Conservation (phyloP, 2,113 vertebrate genomes). For the Myrmecophaga tridactyla region DNA sequence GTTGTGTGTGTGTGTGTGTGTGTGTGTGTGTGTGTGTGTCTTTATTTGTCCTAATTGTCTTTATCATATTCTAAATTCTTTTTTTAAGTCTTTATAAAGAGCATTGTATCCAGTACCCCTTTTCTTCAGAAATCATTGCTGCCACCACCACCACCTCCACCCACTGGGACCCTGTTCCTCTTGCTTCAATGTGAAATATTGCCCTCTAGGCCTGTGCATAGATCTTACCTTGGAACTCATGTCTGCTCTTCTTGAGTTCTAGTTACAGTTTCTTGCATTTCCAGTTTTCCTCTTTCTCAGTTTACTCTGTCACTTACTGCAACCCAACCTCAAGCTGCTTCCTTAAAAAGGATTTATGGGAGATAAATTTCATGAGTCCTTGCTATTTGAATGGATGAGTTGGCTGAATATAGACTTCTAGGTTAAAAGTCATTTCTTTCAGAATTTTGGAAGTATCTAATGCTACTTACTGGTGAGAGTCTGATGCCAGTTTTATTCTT, state of each 20-base stretch:
- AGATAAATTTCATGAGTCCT: not conserved
- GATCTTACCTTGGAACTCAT: not conserved
- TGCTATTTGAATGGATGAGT: not conserved
- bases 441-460: not conserved
- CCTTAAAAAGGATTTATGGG: slow-evolving; percentile 40
- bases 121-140: not conserved
- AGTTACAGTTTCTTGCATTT: not conserved
- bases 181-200: not conserved
- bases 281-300: not conserved
- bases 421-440: slow-evolving; percentile 2
- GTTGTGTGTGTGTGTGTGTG: not conserved
- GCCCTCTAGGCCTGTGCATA: not conserved
- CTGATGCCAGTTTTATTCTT: not conserved
- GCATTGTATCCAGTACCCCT: not conserved
- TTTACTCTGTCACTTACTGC: not conserved
- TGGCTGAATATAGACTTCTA: slow-evolving; percentile 6
- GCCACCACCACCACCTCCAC: too few relatives aligned
- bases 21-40: not conserved
- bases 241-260: not conserved
- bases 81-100: not conserved
- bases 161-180: accelerated
- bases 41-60: not conserved
- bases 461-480: not conserved
- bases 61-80: not conserved
- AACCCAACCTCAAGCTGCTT: not conserved